phyloP scores from a whole-genome alignment of 2,888 invertebrate genomes.

The Chalcis sispes region DNA sequence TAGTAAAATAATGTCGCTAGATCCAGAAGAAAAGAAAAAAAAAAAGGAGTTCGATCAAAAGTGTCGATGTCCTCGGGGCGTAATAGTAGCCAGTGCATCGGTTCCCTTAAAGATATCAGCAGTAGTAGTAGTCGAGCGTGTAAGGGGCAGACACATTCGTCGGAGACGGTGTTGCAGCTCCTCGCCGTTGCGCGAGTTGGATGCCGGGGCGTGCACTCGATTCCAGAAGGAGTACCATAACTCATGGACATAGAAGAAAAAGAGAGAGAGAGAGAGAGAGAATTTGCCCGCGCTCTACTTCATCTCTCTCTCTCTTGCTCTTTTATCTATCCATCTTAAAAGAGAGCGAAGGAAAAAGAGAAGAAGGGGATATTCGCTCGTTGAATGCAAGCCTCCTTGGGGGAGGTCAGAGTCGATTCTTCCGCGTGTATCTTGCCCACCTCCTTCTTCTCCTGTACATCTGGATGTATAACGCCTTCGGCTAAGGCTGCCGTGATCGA shows the following conservation, averaged over 20 bases:
- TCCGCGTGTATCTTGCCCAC: conserved; percentile 36
- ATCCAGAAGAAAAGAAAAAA: too few relatives aligned
- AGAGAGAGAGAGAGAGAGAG: conserved; percentile 62
- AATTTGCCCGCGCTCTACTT: conserved; percentile 49
- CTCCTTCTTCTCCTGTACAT: neutral
- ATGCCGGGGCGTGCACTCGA: conserved; percentile 45
- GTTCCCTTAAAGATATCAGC: too few relatives aligned
- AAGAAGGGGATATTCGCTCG: conserved; percentile 2
- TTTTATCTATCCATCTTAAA: conserved; percentile 52
- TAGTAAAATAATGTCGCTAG: too few relatives aligned
- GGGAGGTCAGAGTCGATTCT: conserved; percentile 50
- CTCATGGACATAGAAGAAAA: conserved; percentile 61
- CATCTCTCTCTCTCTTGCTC: conserved; percentile 21
- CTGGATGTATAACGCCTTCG: conserved; percentile 39
- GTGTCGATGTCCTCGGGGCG: too few relatives aligned
- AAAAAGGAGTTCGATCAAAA: too few relatives aligned
- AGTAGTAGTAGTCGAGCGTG: conserved; percentile 12
- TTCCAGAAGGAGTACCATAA: conserved; percentile 56
- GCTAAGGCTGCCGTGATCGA: conserved; percentile 49
- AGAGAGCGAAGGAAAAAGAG: neutral
- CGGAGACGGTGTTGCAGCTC: neutral
- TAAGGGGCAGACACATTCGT: conserved; percentile 2
- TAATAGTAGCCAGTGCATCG: too few relatives aligned
- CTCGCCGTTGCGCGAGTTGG: neutral
- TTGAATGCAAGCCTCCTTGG: conserved; percentile 11